phyloP scores from a whole-genome alignment of 2,113 vertebrate species.

The Neodontobutis hainanensis region DNA sequence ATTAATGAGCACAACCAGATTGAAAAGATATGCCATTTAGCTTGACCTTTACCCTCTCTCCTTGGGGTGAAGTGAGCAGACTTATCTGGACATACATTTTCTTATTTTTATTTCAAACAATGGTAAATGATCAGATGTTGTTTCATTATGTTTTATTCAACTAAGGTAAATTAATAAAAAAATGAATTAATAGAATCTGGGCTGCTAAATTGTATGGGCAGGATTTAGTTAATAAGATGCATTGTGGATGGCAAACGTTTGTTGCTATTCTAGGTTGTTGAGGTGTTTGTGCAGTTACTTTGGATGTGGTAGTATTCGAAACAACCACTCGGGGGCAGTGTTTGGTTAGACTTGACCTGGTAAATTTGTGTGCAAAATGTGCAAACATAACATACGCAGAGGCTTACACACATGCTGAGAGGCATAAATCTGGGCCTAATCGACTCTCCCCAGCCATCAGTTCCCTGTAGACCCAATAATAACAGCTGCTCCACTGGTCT shows the following conservation, averaged over 20 bases:
- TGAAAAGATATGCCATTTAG: conserved; percentile 53
- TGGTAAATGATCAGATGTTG: neutral
- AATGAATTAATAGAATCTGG: too few species aligned
- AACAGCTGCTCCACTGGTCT: conserved; percentile 71
- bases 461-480: conserved; percentile 71
- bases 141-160: too few species aligned
- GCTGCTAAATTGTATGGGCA: too few species aligned
- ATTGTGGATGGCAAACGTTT: too few species aligned
- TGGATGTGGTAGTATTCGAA: conserved; percentile 27
- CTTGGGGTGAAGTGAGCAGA: too few species aligned
- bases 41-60: too few species aligned
- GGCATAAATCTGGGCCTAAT: conserved; percentile 76
- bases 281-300: too few species aligned
- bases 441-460: conserved; percentile 70
- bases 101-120: neutral
- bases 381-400: conserved; percentile 29
- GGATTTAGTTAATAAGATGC: too few species aligned
- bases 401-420: conserved; percentile 46
- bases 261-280: too few species aligned
- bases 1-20: conserved; percentile 50
- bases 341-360: conserved; percentile 26
- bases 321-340: conserved; percentile 61
- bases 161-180: too few species aligned
- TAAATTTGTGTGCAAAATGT: neutral
- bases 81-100: too few species aligned